Conservation (phyloP, 2,113 vertebrate species). For the Rhagologus leucostigma region DNA sequence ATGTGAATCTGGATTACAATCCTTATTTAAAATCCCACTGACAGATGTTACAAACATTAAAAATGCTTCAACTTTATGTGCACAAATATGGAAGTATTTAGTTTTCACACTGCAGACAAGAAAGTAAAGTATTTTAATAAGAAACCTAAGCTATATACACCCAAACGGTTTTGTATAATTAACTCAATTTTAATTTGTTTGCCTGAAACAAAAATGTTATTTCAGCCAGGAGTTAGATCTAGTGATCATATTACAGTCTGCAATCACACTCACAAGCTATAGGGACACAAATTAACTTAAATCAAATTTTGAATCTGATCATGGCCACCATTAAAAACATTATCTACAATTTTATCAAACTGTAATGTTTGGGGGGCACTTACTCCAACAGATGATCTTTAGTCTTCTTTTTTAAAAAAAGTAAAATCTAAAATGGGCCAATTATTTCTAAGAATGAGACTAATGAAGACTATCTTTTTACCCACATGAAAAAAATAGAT, state of each 20-base stretch:
- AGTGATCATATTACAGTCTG: background rate
- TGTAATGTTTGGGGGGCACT: background rate
- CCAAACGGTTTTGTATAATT: background rate
- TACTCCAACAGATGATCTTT: background rate
- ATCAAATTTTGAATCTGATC: background rate
- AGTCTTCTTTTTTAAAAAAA: background rate
- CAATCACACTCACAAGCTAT: background rate
- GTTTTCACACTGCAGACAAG: background rate
- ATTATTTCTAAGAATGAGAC: background rate
- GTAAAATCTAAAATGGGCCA: background rate
- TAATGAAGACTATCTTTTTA: background rate
- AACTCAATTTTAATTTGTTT: conserved; percentile 31
- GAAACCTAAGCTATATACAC: background rate
- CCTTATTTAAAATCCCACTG: background rate
- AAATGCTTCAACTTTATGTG: background rate
- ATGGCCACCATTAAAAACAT: background rate
- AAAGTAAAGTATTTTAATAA: background rate
- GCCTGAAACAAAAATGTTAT: background rate
- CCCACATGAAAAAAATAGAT: background rate
- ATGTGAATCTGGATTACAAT: background rate
- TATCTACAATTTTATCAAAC: background rate
- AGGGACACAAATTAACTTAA: background rate
- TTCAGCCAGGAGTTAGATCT: background rate
- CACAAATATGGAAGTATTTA: background rate
- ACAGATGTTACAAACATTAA: background rate